phyloP scores from a whole-genome alignment of 2,888 invertebrate genomes.

The Dasypogon diadema region DNA sequence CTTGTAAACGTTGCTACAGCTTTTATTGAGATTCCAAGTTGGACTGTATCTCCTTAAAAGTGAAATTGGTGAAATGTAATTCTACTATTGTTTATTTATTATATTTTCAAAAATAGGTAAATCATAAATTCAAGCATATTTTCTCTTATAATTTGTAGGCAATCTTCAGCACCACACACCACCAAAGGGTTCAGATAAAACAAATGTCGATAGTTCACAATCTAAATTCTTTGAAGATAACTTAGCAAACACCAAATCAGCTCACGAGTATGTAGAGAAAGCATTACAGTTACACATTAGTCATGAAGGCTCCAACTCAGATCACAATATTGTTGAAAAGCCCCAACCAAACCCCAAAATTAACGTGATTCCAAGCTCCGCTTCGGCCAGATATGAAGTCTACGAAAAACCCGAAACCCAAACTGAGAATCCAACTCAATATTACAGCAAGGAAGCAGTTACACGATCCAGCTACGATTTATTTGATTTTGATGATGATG shows the following conservation, averaged over 20 bases:
- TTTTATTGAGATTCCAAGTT: no score
- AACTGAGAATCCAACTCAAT: slow-evolving; percentile 54
- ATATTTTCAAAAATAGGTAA: no score
- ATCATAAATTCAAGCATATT: background rate
- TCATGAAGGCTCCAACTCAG: background rate
- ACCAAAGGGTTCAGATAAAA: slow-evolving; percentile 54
- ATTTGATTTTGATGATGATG: slow-evolving; percentile 21
- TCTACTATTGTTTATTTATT: no score
- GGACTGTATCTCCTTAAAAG: no score
- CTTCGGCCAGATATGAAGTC: slow-evolving; percentile 53
- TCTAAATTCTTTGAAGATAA: slow-evolving; percentile 42
- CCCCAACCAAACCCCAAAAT: slow-evolving; percentile 13
- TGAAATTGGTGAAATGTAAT: no score
- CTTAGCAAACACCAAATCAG: slow-evolving; percentile 62
- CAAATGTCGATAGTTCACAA: slow-evolving; percentile 9
- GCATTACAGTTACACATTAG: slow-evolving; percentile 64
- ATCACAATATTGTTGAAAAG: background rate
- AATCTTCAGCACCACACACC: background rate
- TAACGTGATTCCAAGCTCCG: slow-evolving; percentile 26
- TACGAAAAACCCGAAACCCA: slow-evolving; percentile 54
- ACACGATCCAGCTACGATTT: slow-evolving; percentile 59
- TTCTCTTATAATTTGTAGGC: background rate
- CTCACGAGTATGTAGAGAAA: slow-evolving; percentile 67
- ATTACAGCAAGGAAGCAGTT: slow-evolving; percentile 55
- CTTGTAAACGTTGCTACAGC: no score